A percentile compares a stretch with the other conserved stretches of the same genome.
phyloP scores from a whole-genome alignment of 1,140 invertebrate species.

The Drosophila nannoptera region DNA sequence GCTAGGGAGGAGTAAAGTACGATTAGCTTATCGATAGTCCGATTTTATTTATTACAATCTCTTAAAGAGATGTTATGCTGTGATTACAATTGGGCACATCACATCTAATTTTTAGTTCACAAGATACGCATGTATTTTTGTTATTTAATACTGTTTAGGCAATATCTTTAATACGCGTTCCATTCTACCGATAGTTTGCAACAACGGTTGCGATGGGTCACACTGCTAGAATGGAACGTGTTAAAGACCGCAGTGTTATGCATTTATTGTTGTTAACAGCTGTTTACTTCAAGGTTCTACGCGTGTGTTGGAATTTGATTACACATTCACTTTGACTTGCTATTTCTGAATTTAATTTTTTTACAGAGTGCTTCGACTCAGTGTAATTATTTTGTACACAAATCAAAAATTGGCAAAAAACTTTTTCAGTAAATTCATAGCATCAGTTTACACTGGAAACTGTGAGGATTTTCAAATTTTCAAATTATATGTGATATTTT shows the following conservation, averaged over 20 bases:
- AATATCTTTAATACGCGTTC: background rate
- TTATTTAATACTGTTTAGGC: background rate
- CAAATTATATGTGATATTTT: too few species aligned
- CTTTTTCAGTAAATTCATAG: too few species aligned
- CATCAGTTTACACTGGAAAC: too few species aligned
- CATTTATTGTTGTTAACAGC: background rate
- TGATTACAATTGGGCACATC: too few species aligned
- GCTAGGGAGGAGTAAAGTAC: constrained; percentile 15
- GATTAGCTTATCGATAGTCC: constrained; percentile 18
- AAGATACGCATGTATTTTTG: too few species aligned
- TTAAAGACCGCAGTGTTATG: background rate
- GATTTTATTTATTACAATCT: background rate
- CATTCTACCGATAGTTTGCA: background rate
- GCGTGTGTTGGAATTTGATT: background rate
- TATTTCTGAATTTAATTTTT: background rate
- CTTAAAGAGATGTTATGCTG: background rate
- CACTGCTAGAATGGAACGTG: background rate
- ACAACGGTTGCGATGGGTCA: background rate
- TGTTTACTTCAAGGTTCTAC: background rate
- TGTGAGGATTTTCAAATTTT: too few species aligned
- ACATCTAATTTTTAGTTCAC: too few species aligned
- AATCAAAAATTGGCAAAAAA: background rate
- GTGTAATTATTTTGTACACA: too few species aligned
- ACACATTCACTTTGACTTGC: background rate
- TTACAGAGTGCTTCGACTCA: too few species aligned